Evolutionary conservation across 2,888 invertebrate genomes (phyloP).

Genomic region (Drosophila putrida): DNA sequence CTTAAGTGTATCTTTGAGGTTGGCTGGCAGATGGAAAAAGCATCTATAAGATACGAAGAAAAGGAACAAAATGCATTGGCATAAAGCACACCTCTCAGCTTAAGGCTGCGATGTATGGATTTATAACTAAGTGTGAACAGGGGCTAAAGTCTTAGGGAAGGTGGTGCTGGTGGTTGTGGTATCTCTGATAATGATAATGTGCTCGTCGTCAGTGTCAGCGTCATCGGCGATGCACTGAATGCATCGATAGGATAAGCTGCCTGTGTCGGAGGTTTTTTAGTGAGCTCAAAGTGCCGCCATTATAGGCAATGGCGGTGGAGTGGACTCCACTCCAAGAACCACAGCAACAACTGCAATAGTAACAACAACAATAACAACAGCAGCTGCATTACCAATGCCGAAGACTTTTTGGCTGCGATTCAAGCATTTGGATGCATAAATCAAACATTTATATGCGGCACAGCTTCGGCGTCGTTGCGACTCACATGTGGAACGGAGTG

Average conservation of each 20-base stretch:
- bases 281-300: constrained; percentile 80
- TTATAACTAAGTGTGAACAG: constrained; percentile 73
- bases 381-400: constrained; percentile 67
- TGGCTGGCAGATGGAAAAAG: constrained; percentile 41
- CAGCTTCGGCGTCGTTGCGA: constrained; percentile 76
- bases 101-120: constrained; percentile 61
- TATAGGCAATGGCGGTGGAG: constrained; percentile 45
- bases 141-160: constrained; percentile 34
- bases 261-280: constrained; percentile 52
- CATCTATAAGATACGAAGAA: constrained; percentile 25
- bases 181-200: constrained; percentile 74
- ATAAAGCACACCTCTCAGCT: constrained; percentile 51
- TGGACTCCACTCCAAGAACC: constrained; percentile 37
- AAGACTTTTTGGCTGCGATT: constrained; percentile 83
- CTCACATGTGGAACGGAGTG: constrained; percentile 62
- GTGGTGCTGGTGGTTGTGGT: constrained; percentile 9
- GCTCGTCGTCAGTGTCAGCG: constrained; percentile 56
- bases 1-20: constrained; percentile 23
- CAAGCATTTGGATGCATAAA: constrained; percentile 83
- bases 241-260: constrained; percentile 68
- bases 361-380: constrained; percentile 45
- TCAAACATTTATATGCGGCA: constrained; percentile 82
- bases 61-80: constrained; percentile 40
- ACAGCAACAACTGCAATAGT: constrained; percentile 38
- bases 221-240: constrained; percentile 56